phyloP scores from a whole-genome alignment of 1,140 invertebrate genomes.

The Micrasema minimum region DNA sequence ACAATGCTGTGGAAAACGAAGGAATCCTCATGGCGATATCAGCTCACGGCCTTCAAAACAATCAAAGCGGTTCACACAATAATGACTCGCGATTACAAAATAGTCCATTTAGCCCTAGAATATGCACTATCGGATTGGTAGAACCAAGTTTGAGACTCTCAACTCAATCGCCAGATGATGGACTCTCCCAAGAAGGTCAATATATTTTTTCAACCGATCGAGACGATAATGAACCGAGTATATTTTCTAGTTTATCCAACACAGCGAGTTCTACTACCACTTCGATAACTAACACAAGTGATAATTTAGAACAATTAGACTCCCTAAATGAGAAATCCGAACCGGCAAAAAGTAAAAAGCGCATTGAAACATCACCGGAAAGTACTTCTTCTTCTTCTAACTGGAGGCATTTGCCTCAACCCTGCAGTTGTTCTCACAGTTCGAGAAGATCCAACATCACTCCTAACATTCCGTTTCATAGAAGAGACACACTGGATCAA shows the following conservation, averaged over 20 bases:
- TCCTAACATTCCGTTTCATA: conserved; percentile 43
- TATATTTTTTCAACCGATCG: neutral
- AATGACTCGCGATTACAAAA: conserved; percentile 1
- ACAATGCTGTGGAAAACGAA: conserved; percentile 72
- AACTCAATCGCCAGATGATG: neutral
- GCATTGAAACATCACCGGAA: neutral
- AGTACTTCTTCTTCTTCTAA: conserved; percentile 12
- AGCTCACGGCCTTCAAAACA: conserved; percentile 70
- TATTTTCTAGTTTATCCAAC: too few species aligned
- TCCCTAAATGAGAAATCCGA: neutral
- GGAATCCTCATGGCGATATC: conserved; percentile 74
- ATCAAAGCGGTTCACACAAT: conserved; percentile 18
- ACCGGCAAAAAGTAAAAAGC: neutral
- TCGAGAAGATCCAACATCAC: conserved; percentile 14
- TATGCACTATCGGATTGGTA: neutral
- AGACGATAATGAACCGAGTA: neutral
- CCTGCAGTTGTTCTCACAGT: conserved; percentile 43
- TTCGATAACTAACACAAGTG: too few species aligned
- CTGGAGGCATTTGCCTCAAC: conserved; percentile 41
- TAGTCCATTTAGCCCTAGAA: neutral
- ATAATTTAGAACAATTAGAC: too few species aligned
- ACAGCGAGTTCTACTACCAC: too few species aligned
- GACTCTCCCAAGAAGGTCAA: neutral
- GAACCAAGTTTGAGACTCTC: neutral
- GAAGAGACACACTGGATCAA: conserved; percentile 38